Percentiles rank a stretch among this genome's conserved stretches.
phyloP scores from a whole-genome alignment of 2,113 vertebrate genomes.

The Casuarius casuarius region DNA sequence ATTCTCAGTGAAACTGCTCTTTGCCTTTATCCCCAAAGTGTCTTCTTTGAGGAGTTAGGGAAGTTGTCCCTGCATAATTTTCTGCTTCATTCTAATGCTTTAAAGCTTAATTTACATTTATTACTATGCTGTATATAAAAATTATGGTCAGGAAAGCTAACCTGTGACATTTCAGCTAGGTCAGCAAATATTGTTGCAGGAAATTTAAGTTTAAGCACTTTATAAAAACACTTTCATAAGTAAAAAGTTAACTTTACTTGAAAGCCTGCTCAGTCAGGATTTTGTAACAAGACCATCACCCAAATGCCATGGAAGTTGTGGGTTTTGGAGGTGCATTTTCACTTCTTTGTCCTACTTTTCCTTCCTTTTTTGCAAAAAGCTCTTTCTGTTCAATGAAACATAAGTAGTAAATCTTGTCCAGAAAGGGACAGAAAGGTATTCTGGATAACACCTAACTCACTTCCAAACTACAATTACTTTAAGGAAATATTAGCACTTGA shows the following conservation, averaged over 20 bases:
- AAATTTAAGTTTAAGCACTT: neutral
- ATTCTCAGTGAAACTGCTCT: neutral
- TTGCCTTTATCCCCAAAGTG: neutral
- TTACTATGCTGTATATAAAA: neutral
- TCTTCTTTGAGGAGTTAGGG: neutral
- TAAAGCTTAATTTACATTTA: conserved; percentile 12
- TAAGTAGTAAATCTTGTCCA: conserved; percentile 14
- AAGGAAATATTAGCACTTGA: neutral
- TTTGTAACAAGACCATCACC: neutral
- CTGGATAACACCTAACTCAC: neutral
- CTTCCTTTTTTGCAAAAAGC: neutral
- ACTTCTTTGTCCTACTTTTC: conserved; percentile 35
- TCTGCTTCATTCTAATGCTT: neutral
- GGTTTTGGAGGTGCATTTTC: conserved; percentile 6
- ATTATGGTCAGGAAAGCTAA: neutral
- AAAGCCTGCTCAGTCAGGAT: neutral
- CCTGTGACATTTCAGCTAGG: neutral
- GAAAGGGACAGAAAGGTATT: neutral
- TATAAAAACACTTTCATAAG: conserved; percentile 31
- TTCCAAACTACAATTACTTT: neutral
- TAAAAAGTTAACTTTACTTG: neutral
- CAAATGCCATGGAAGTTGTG: conserved; percentile 6
- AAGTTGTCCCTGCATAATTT: neutral
- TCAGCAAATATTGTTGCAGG: conserved; percentile 37
- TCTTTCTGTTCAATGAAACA: conserved; percentile 19